Evolutionary conservation across 2,888 invertebrate species (phyloP), one percentile per base, ranked within the genome.

Genomic region (Rhorus exstirpatorius): DNA sequence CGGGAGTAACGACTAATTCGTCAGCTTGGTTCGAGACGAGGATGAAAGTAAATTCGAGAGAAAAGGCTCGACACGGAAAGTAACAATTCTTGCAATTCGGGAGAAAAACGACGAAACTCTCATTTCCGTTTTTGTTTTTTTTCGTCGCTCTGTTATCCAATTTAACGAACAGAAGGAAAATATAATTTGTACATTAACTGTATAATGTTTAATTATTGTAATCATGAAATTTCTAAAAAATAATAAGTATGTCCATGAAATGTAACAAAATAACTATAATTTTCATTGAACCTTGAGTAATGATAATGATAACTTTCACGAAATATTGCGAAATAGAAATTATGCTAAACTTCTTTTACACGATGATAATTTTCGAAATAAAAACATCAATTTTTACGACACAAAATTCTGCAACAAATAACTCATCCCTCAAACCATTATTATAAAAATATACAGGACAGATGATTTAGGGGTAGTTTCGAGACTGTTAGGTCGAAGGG

Each of bases 1-100:
- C 51, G n/a, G 53, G 6, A 19, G 51, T 79, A 67, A 74, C 60
- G 67, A 72, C 65, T 74, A 60, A 67, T 79, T 31, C 60, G 51
- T 44, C 41, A 24, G 44, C 24, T n/a, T 6, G 21, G 14, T 44
- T 44, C 4, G 35, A 26, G 63, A 8, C 14, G 8, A 1, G 24
- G 44, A 44, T 14, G 44, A 44, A 24, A 14, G 8, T 35, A 35
- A 10, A 58, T 58, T 58, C 17, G 14, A 35, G 10, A 17, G 8
- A 14, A 8, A 35, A n/a, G n/a, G n/a, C n/a, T n/a, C n/a, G 35
- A 35, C 12, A 14, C 1, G 1, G 38, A 8, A 38, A 8, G 4
- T 8, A 10, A 38, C 10, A 38, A 38, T 38, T 8, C 7, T 7
- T 1, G 4, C 38, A 38, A 38, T 8, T 38, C n/a, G 1, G 1